These are phyloP conservation scores for Halcyon leucocephala DNA, from an alignment of 2,797 vertebrate genomes.

Conservation along the genomic window DNA sequence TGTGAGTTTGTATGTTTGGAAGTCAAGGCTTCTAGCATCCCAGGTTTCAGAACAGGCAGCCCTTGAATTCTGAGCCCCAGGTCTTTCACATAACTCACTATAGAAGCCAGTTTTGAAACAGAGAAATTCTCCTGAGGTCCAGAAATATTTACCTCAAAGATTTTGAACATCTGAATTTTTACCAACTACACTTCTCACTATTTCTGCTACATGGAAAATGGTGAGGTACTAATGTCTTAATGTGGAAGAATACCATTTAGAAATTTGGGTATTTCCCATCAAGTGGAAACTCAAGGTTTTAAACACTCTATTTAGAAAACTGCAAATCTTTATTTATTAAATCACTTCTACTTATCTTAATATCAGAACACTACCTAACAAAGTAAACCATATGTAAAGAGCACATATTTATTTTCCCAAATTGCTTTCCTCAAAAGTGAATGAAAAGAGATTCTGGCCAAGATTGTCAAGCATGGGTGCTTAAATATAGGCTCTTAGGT, in stretches of 20 bases:
- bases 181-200: not conserved
- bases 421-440: constrained; percentile 14
- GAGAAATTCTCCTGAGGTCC: not conserved
- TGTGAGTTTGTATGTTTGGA: not conserved
- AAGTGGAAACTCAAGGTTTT: not conserved
- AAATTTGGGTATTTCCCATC: not conserved
- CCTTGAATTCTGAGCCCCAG: not conserved
- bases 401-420: not conserved
- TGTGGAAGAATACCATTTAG: not conserved
- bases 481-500: not conserved
- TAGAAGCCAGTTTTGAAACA: not conserved
- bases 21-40: not conserved
- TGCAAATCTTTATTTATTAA: not conserved
- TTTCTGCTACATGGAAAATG: not conserved
- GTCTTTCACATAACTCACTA: not conserved
- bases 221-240: not conserved
- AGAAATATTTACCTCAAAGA: not conserved
- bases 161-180: not conserved
- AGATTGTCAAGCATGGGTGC: constrained; percentile 11
- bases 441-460: not conserved
- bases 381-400: not conserved
- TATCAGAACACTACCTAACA: not conserved
- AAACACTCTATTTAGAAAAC: not conserved
- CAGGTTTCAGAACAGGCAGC: not conserved
- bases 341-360: constrained; percentile 13